A percentile compares a stretch with the other conserved stretches of the same genome.
phyloP scores from a whole-genome alignment of 2,113 vertebrate species.

The Phasianus colchicus region DNA sequence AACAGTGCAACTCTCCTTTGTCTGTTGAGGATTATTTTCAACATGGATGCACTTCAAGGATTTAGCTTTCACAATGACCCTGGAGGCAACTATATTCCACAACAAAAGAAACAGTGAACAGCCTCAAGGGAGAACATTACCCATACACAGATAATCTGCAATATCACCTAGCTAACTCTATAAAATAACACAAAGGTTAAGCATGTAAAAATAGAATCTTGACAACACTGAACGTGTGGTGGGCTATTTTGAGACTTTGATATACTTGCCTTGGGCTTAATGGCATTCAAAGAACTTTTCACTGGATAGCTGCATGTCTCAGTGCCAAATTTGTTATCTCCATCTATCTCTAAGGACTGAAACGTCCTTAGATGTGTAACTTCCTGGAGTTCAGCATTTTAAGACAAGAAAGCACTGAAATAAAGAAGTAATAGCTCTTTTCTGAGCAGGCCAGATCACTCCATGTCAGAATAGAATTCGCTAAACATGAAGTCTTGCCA shows the following conservation, averaged over 20 bases:
- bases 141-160: neutral
- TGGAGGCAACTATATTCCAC: neutral
- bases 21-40: neutral
- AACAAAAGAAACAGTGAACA: neutral
- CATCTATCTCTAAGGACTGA: neutral
- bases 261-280: neutral
- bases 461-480: neutral
- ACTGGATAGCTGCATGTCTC: neutral
- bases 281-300: neutral
- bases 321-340: neutral
- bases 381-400: neutral
- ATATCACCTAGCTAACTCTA: accelerated
- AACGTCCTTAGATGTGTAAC: neutral
- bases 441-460: neutral
- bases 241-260: neutral
- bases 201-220: neutral
- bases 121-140: neutral
- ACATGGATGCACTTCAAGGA: neutral
- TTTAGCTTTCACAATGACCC: neutral
- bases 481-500: neutral
- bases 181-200: neutral
- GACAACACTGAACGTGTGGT: neutral
- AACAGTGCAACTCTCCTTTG: neutral
- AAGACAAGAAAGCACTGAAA: neutral
- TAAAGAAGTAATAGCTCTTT: neutral